phyloP scores from a whole-genome alignment of 2,888 invertebrate species.

The Parasteatoda lunata region DNA sequence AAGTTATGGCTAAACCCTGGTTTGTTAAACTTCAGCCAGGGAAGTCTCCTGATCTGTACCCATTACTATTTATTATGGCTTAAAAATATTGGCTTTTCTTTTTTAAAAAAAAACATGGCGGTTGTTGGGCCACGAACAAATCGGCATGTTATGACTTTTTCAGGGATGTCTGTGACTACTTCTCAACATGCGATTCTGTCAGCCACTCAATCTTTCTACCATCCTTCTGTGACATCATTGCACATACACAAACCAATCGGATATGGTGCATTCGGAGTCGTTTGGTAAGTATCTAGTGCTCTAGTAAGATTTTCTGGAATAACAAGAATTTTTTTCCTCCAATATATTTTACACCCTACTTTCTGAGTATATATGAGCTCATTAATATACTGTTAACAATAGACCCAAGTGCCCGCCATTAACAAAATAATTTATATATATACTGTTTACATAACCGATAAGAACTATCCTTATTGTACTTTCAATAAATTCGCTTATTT shows the following conservation, averaged over 20 bases:
- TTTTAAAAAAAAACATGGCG: conserved; percentile 66
- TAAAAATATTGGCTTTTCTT: conserved; percentile 37
- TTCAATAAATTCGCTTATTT: neutral
- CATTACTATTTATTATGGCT: conserved; percentile 29
- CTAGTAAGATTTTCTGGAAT: neutral
- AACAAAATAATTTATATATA: neutral
- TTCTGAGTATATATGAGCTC: neutral
- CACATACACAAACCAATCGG: conserved; percentile 92
- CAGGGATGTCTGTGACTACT: conserved; percentile 65
- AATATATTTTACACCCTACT: neutral
- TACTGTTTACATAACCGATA: neutral
- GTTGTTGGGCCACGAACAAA: conserved; percentile 68
- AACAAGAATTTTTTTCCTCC: no score
- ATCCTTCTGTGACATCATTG: conserved; percentile 72
- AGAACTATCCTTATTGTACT: neutral
- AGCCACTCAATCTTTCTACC: conserved; percentile 69
- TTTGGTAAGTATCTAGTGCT: conserved; percentile 94
- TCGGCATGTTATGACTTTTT: conserved; percentile 68
- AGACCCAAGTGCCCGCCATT: no score
- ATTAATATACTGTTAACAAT: neutral
- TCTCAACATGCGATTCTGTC: conserved; percentile 69
- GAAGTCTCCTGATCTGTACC: conserved; percentile 52
- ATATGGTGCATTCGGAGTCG: conserved; percentile 99
- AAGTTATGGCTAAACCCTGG: conserved; percentile 42
- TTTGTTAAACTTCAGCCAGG: conserved; percentile 55